Evolutionary conservation across 2,113 vertebrate genomes (phyloP).

Genomic region (Aythya baeri): DNA sequence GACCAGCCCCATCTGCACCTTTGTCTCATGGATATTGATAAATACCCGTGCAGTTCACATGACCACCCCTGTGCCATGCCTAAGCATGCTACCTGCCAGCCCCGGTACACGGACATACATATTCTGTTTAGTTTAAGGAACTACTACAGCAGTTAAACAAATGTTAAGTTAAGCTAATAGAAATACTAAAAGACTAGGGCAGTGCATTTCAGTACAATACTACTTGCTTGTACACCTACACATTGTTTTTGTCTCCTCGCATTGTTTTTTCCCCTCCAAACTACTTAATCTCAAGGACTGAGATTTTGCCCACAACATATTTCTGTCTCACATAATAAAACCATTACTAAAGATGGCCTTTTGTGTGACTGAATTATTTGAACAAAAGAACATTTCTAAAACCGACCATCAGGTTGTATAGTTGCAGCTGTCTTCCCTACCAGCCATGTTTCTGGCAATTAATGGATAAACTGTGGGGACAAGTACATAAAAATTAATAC

Average conservation of each 20-base stretch:
- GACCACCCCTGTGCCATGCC: fast-evolving
- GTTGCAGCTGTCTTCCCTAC: background rate
- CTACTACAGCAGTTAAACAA: background rate
- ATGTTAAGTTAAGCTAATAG: background rate
- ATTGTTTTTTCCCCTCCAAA: background rate
- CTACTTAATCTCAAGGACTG: fast-evolving
- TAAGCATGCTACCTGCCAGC: background rate
- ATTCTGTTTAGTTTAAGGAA: background rate
- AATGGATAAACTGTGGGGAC: background rate
- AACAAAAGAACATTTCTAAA: background rate
- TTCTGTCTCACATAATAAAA: fast-evolving
- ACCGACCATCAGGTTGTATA: background rate
- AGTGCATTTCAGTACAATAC: background rate
- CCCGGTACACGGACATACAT: fast-evolving
- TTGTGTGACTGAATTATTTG: background rate
- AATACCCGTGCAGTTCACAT: background rate
- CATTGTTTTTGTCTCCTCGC: background rate
- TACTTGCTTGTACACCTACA: fast-evolving
- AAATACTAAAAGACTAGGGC: background rate
- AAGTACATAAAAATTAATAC: background rate
- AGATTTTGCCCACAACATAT: background rate
- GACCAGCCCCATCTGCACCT: too few relatives aligned
- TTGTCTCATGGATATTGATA: background rate
- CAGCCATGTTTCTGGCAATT: background rate
- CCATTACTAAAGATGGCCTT: background rate